Evolutionary conservation across 2,797 vertebrate species (phyloP), one percentile per base, ranked within the genome.

Genomic region (Parotocinclus haroldoi): DNA sequence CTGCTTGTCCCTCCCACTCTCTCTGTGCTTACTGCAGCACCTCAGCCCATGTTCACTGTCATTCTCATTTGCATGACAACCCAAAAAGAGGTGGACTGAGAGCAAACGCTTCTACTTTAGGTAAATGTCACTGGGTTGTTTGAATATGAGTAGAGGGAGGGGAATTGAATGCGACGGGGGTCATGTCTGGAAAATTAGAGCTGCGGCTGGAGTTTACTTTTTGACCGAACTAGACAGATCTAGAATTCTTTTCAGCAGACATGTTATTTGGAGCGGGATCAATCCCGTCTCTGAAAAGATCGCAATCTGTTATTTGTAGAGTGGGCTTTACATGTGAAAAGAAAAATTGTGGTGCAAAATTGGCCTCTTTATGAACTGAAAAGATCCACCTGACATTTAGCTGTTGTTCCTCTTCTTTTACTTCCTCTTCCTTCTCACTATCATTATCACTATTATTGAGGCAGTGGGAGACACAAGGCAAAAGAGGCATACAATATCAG

Each of bases 401-500:
- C 62, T 16, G 66, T 73, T 75, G 81, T 85, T 76, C 54, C 85
- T 82, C 73, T 77, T 83, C 63, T 81, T 80, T 85, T 76, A 46
- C 59, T 77, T 79, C 54, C 69, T 65, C 76, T 80, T 58, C 69
- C 68, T 76, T 69, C 75, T 69, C 59, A 70, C 63, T 77, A 79
- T 76, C 78, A 79, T 86, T 84, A 78, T 86, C 68, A 74, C 68
- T 84, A 86, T 77, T 77, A 72, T 69, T 54, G 76, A 71, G 73
- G 73, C 69, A 66, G 72, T 82, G 83, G 81, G 82, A 84, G 86
- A 81, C 77, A 84, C 83, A 82, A 82, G 85, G 85, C 74, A 68
- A 87, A 86, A 87, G 87, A 86, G 86, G 86, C 89, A 88, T 88
- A 90, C 88, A 89, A 90, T 89, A 89, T 89, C 83, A 86, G 85